Percentiles rank a stretch among this genome's conserved stretches.
These are phyloP conservation scores for Brachyrhaphis roseni DNA, from an alignment of 2,797 vertebrate species.

Conservation along the genomic window DNA sequence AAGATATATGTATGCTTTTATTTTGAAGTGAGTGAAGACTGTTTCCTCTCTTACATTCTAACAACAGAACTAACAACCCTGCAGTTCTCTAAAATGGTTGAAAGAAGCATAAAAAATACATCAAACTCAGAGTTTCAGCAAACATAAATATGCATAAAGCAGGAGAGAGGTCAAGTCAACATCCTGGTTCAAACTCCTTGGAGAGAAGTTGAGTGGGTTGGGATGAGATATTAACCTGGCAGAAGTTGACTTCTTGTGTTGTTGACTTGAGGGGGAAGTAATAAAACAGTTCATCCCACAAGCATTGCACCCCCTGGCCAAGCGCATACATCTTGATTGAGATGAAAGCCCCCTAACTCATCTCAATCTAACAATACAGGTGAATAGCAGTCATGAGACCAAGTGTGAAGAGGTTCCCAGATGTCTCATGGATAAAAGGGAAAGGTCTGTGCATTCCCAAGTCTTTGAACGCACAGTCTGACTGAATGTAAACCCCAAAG, in stretches of 20 bases:
- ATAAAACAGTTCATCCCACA: constrained; percentile 73
- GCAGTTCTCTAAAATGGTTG: background rate
- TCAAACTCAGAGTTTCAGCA: constrained; percentile 30
- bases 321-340: constrained; percentile 71
- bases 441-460: constrained; percentile 34
- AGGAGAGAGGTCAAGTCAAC: constrained; percentile 55
- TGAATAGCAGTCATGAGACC: constrained; percentile 59
- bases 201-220: constrained; percentile 35
- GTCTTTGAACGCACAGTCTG: constrained; percentile 28
- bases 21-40: no score
- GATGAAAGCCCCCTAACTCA: constrained; percentile 65
- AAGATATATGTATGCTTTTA: no score
- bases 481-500: constrained; percentile 20
- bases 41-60: background rate
- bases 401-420: constrained; percentile 35
- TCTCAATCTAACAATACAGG: constrained; percentile 70
- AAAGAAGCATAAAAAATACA: constrained; percentile 25
- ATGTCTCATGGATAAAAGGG: constrained; percentile 30
- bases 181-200: constrained; percentile 63
- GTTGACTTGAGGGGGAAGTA: constrained; percentile 64
- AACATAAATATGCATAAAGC: constrained; percentile 53
- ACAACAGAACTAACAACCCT: background rate
- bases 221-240: constrained; percentile 71
- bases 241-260: constrained; percentile 73
- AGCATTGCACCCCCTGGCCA: constrained; percentile 58